Evolutionary conservation across 2,797 vertebrate genomes (phyloP).

Genomic region (Phataginus tetradactyla): DNA sequence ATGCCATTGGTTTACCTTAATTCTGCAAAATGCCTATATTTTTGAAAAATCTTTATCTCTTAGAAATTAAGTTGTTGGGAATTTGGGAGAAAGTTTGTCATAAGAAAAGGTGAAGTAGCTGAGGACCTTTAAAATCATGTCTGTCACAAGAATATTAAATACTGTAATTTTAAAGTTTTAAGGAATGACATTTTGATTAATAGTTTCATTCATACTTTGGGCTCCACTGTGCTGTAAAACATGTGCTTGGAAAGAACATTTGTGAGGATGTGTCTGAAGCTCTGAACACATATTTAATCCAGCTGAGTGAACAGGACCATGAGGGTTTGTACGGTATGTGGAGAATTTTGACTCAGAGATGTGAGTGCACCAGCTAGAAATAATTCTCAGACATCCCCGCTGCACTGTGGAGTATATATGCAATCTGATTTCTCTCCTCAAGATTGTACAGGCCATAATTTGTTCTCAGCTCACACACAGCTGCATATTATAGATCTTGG

Average conservation of each 20-base stretch:
- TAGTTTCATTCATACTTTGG: conserved; percentile 5
- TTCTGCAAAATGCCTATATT: not conserved
- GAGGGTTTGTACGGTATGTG: not conserved
- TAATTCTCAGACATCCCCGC: not conserved
- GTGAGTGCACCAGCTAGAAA: not conserved
- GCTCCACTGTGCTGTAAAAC: not conserved
- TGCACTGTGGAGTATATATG: accelerated
- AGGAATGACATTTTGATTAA: conserved; percentile 56
- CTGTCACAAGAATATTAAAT: conserved; percentile 64
- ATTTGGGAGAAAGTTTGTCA: not conserved
- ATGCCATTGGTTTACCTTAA: not conserved
- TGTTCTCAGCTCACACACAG: not conserved
- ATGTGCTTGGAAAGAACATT: not conserved
- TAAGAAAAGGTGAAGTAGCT: not conserved
- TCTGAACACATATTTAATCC: not conserved
- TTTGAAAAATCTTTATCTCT: not conserved
- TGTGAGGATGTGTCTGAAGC: not conserved
- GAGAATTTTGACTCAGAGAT: not conserved
- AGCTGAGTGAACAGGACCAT: too few relatives aligned
- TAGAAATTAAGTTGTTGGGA: not conserved
- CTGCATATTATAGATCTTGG: not conserved
- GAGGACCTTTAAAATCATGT: not conserved
- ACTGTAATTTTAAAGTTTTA: conserved; percentile 34
- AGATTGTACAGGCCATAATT: accelerated
- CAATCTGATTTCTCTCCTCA: accelerated